phyloP scores from a whole-genome alignment of 2,797 vertebrate species.

The Leucoraja ocellata region DNA sequence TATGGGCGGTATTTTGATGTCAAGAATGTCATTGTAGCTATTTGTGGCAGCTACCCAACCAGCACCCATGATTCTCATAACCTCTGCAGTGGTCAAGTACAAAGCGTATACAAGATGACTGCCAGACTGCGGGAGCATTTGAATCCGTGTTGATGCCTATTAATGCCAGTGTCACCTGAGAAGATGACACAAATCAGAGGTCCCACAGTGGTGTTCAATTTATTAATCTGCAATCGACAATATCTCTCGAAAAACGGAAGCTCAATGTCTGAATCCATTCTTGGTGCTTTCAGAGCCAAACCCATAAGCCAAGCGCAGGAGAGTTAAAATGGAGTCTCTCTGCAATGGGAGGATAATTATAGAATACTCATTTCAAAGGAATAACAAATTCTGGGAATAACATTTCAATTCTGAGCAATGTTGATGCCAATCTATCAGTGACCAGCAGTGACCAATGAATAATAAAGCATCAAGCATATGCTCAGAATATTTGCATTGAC shows the following conservation, averaged over 20 bases:
- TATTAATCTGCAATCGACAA: no score
- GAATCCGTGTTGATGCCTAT: background rate
- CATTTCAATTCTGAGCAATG: background rate
- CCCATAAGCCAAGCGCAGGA: background rate
- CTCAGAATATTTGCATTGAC: background rate
- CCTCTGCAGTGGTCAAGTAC: background rate
- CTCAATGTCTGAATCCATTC: background rate
- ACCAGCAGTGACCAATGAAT: background rate
- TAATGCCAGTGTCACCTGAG: background rate
- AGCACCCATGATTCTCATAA: background rate
- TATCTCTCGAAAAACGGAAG: background rate
- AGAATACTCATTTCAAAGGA: background rate
- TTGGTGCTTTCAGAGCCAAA: background rate
- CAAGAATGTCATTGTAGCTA: slow-evolving; percentile 10
- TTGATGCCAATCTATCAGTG: background rate
- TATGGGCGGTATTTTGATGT: background rate
- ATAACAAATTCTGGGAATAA: background rate
- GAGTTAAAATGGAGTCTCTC: background rate
- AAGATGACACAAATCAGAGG: background rate
- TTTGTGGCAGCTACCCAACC: background rate
- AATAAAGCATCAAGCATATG: background rate
- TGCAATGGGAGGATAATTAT: background rate
- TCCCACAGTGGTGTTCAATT: no score
- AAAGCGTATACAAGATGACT: background rate
- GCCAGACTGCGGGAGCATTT: background rate